These are phyloP conservation scores for Cricetomys ansorgei DNA, from an alignment of 2,113 vertebrate species.

Conservation along the genomic window DNA sequence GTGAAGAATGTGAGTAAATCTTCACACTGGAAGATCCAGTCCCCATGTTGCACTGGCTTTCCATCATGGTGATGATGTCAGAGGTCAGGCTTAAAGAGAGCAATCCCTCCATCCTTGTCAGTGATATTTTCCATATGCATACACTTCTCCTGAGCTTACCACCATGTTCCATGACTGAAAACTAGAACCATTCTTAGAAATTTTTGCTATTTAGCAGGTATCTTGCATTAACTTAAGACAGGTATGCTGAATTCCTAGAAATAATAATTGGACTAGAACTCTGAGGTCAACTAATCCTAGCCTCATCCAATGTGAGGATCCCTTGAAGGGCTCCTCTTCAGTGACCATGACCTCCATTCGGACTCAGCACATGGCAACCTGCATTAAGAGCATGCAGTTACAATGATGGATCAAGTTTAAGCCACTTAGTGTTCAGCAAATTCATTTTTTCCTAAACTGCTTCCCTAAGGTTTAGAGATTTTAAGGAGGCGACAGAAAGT, in stretches of 20 bases:
- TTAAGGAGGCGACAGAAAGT: background rate
- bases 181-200: background rate
- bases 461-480: background rate
- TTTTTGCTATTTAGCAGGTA: background rate
- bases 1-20: background rate
- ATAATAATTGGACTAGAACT: background rate
- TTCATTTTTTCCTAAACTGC: background rate
- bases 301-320: background rate
- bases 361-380: background rate
- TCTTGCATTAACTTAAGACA: background rate
- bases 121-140: background rate
- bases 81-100: background rate
- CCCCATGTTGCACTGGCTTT: background rate
- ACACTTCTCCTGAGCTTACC: background rate
- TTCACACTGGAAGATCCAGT: background rate
- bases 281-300: background rate
- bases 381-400: background rate
- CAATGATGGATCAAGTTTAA: background rate
- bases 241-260: background rate
- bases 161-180: background rate
- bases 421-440: background rate
- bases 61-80: background rate
- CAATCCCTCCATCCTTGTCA: background rate
- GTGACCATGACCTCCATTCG: background rate
- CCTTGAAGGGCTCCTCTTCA: background rate